Evolutionary conservation across 2,113 vertebrate species (phyloP), one percentile per base, ranked within the genome.

Genomic region (Camelus dromedarius): DNA sequence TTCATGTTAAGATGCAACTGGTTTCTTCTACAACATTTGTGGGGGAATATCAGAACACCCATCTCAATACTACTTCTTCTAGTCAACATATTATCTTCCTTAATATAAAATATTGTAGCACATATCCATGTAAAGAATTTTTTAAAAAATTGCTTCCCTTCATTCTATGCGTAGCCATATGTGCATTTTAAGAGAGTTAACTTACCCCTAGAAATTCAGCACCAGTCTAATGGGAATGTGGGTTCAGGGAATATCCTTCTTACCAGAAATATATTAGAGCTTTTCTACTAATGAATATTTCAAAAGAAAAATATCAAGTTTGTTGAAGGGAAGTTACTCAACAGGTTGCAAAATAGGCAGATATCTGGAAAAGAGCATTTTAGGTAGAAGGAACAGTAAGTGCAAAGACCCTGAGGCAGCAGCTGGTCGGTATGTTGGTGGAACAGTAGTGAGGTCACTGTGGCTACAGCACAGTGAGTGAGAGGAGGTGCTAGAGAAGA

Each of bases 381-480:
- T 8, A 69, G 22, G 15, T 3, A 6, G 18, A 64, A 35, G 12
- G 6, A 75, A 50, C 3, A 32, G 24, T 32, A 5, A n/a, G 8
- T 30, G 10, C 1, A 8, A 54, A 73, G 48, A 18, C 18, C 24
- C 3, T 4, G 46, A 60, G 20, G 24, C 4, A 11, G 26, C 14
- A n/a, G 0, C 5, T 8, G 5, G 0, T 30, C 35, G 5, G 0
- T 26, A 24, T 1, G 2, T 3, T 54, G 62, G 19, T 16, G 30
- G 12, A 18, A 56, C 15, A 48, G 15, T 19, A 9, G 13, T 8
- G 16, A 52, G 58, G 30, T 3, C 6, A 16, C 28, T 15, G 10
- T 4, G 14, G 13, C 15, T 32, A 54, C 18, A 52, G 46, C 46
- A 24, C 26, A 56, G 32, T 1, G 14, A 42, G 3, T 4, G 8